Base-by-base conservation (phyloP, 2,797 vertebrate genomes). In the Rhadinocentrus ornatus region DNA sequence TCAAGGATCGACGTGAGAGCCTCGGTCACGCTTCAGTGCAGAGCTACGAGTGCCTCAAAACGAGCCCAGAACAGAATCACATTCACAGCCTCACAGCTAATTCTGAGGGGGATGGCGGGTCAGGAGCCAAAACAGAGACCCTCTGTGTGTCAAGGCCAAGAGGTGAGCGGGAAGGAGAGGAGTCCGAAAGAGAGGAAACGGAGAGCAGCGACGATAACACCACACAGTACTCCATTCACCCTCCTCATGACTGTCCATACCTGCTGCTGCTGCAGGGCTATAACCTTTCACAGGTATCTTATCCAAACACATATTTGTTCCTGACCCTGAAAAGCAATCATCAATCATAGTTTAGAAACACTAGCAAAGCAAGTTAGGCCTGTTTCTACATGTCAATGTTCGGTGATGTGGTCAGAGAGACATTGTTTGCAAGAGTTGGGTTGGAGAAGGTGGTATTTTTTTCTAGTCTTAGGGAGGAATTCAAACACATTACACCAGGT, bases 141-240 rank as follows among this genome's bases (percentile, higher is more conserved):
- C 92, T 82, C 80, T 93, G 93, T 94, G 84, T 66, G 10, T 1
- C 74, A 1, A 69, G 77, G 72, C 75, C 73, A 50, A 83, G 82
- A n/a, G 86, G 77, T 46, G 87, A 91, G 88, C 67, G 69, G 10
- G 93, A 92, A 83, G 88, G 86, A 81, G 91, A 92, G 79, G 92
- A 92, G 88, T 87, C 88, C 0, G 93, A 94, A 89, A 89, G 91
- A 83, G 93, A 93, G 91, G 93, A 94, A 89, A 94, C 91, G 44
- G 93, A 94, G 89, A 93, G 93, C 88, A 93, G 94, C 53, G 92
- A 92, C 63, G 93, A 95, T 77, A 94, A 89, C 86, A 77, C 71
- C 82, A 92, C 94, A 91, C 94, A 94, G 92, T 95, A 93, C 87
- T 94, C 92, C 88, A 93, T 96, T 92, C 95, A 95, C 81, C 95